Base-by-base conservation (phyloP, 2,113 vertebrate species). In the Prietella phreatophila region DNA sequence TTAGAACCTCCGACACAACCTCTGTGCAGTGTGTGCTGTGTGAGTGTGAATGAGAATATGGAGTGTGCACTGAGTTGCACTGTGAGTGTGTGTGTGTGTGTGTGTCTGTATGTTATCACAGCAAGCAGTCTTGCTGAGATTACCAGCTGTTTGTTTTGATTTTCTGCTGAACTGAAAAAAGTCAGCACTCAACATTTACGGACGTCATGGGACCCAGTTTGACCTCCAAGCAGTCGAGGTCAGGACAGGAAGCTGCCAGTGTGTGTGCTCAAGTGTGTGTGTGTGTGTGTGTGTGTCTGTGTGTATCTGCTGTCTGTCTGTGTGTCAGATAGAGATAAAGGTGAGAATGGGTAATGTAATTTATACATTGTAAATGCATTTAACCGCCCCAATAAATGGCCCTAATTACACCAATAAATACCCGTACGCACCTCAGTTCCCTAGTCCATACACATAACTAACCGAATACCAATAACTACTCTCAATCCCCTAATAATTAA, bases 251-350 rank as follows among this genome's bases (percentile, higher is more conserved):
- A 84, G 83, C 83, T 71, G 42, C 25, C 14, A 11, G 83, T 82
- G 79, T 81, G 53, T 81, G 79, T 79, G 47, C 11, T 47, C 55
- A 25, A 27, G 76, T 79, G 76, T 80, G 50, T 60, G 80, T 22
- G 33, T 39, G 73, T 27, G 22, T 76, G 20, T 76, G 73, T 27
- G 9, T 47, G 42, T n/a, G n/a, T n/a, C n/a, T 50, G 39, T 76
- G 73, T 90, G 89, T 87, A 67, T 87, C 84, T 90, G 71, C 61
- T 75, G 39, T 76, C 39, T 47, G 20, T 47, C 22, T 78, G 42
- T 76, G 73, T 90, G 89, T 87, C 1, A n/a, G 30, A 36, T 1
- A 61, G 58, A 47, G 60, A 65, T 17, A 33, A 25, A 33, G 25
- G 7, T 30, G 27, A 67, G 39, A 1, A 30, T 36, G 8, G 25